Conservation (phyloP, 2,113 vertebrate genomes). For the Sphyrna mokarran region DNA sequence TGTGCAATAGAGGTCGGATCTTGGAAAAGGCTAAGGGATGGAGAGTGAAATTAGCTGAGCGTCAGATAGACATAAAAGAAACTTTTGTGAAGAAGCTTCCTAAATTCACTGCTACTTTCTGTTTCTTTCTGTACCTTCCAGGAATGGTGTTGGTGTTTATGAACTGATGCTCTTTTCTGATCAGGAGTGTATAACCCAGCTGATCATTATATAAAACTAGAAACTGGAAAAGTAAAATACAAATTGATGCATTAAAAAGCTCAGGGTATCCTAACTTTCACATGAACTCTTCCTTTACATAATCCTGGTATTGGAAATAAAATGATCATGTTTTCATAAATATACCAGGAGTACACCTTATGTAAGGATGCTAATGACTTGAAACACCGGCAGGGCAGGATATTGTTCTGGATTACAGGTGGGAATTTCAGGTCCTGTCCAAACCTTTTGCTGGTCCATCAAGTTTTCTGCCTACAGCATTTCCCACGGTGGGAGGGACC, state of each 20-base stretch:
- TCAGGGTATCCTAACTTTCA: neutral
- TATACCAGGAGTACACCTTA: neutral
- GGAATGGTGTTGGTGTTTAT: neutral
- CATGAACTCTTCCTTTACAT: neutral
- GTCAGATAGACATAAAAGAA: neutral
- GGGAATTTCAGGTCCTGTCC: too few species aligned
- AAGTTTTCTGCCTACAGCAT: too few species aligned
- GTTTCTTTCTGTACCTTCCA: neutral
- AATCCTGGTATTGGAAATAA: neutral
- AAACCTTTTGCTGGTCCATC: too few species aligned
- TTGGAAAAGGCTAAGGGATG: neutral
- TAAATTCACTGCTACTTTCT: neutral
- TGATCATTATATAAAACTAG: neutral
- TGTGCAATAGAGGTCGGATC: neutral
- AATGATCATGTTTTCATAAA: neutral
- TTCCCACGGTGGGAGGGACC: too few species aligned
- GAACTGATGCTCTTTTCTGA: neutral
- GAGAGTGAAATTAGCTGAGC: neutral
- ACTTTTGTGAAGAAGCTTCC: neutral
- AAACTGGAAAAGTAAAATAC: neutral
- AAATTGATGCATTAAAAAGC: neutral
- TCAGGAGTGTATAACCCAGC: neutral
- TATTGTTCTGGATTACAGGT: neutral
- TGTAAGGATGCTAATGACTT: neutral
- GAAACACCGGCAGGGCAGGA: neutral